Evolutionary conservation across 2,888 invertebrate genomes (phyloP).

Genomic region (Ornithoptera alexandrae): DNA sequence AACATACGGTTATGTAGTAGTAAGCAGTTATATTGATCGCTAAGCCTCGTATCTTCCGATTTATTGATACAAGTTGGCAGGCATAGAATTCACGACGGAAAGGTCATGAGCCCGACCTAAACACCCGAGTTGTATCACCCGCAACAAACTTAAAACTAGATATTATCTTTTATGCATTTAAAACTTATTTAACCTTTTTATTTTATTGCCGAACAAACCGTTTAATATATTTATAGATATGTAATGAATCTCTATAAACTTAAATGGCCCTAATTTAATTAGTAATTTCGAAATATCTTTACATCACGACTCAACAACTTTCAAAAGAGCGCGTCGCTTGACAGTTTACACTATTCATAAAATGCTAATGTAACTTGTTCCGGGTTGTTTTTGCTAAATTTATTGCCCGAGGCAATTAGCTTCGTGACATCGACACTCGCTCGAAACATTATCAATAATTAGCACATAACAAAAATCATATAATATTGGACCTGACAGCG

Average conservation of each 20-base stretch:
- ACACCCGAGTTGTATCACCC: not conserved
- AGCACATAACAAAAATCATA: conserved; percentile 59
- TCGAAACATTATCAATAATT: conserved; percentile 53
- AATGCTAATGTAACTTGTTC: conserved; percentile 67
- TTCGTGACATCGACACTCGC: conserved; percentile 43
- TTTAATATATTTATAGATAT: conserved; percentile 4
- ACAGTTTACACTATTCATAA: conserved; percentile 65
- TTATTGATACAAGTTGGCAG: not conserved
- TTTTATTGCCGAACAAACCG: conserved; percentile 9
- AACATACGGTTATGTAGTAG: not conserved
- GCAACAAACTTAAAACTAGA: conserved; percentile 1
- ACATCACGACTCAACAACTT: conserved; percentile 56
- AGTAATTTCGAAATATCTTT: conserved; percentile 38
- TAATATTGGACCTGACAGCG: conserved; percentile 37
- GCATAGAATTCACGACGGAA: not conserved
- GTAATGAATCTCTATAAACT: not conserved
- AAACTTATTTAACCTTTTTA: not conserved
- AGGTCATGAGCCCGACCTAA: conserved; percentile 2
- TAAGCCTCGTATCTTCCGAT: not conserved
- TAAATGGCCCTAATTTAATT: conserved; percentile 5
- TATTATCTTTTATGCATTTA: conserved; percentile 4
- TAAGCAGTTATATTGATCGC: not conserved
- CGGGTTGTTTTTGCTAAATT: conserved; percentile 66
- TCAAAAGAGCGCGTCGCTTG: conserved; percentile 56
- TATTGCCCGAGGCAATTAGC: conserved; percentile 53